A percentile compares a stretch with the other conserved stretches of the same genome.
Evolutionary conservation across 1,140 invertebrate species (phyloP).

Genomic region (Caerostris extrusa): DNA sequence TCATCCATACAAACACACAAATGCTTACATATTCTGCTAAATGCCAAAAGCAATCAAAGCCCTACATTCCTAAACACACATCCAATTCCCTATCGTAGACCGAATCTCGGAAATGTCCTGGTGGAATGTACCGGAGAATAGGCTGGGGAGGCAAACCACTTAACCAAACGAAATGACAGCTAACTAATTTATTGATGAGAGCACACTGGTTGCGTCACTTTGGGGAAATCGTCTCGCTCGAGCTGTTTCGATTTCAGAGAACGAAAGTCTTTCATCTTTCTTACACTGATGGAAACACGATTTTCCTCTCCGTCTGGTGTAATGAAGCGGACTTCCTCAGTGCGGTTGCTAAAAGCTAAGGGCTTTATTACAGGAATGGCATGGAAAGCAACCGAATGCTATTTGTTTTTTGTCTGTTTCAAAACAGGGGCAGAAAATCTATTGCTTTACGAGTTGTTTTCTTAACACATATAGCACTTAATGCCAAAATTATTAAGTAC

Average conservation of each 20-base stretch:
- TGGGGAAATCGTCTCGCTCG: neutral
- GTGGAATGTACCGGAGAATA: neutral
- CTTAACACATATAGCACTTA: too few relatives aligned
- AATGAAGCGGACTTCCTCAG: neutral
- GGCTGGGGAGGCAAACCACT: neutral
- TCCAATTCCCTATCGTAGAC: neutral
- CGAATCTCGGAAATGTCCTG: neutral
- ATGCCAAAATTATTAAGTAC: too few relatives aligned
- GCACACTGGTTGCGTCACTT: neutral
- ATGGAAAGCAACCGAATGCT: too few relatives aligned
- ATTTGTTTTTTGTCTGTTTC: too few relatives aligned
- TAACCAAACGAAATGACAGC: neutral
- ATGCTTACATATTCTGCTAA: neutral
- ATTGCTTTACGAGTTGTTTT: too few relatives aligned
- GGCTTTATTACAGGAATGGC: too few relatives aligned
- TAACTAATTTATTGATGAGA: conserved; percentile 2
- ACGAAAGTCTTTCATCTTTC: neutral
- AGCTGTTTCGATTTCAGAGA: neutral
- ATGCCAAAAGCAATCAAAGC: neutral
- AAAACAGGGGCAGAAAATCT: too few relatives aligned
- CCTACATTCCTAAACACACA: neutral
- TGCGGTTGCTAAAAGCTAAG: too few relatives aligned
- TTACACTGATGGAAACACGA: neutral
- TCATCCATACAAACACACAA: neutral
- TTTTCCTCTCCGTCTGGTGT: neutral